phyloP scores from a whole-genome alignment of 2,113 vertebrate genomes.

The Strix uralensis region DNA sequence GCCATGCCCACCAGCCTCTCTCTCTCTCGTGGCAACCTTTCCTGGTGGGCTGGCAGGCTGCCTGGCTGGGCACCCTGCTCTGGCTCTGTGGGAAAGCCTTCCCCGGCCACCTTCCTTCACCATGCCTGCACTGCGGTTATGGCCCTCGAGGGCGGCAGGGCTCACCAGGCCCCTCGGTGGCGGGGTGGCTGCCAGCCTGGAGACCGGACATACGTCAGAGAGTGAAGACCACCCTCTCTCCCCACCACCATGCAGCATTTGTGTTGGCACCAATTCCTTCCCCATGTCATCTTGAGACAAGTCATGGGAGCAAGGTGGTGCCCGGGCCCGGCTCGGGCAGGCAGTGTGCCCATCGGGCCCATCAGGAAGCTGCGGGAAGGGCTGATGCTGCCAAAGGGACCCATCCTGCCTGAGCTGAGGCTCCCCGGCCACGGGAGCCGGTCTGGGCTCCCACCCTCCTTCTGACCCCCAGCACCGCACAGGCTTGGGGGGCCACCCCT shows the following conservation, averaged over 20 bases:
- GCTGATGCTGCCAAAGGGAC: not conserved
- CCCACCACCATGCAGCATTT: rapidly evolving
- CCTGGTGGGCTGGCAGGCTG: rapidly evolving
- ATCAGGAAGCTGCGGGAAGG: rapidly evolving
- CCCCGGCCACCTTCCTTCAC: not conserved
- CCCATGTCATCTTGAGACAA: rapidly evolving
- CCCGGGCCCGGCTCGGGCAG: rapidly evolving
- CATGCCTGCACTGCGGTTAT: rapidly evolving
- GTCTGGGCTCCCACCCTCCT: not conserved
- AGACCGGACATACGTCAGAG: not conserved
- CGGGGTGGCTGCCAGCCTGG: not conserved
- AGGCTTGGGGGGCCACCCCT: rapidly evolving
- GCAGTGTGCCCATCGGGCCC: rapidly evolving
- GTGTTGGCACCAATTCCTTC: not conserved
- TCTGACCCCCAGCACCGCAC: rapidly evolving
- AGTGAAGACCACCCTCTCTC: not conserved
- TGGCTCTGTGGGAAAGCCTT: not conserved
- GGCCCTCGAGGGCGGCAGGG: rapidly evolving
- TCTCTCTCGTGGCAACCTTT: not conserved
- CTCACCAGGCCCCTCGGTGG: not conserved
- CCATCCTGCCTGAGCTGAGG: not conserved
- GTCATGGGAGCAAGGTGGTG: rapidly evolving
- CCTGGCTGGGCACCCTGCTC: not conserved
- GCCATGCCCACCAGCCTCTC: not conserved
- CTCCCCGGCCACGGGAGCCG: rapidly evolving